phyloP scores from a whole-genome alignment of 1,140 invertebrate genomes.

The Cataglyphis hispanica region DNA sequence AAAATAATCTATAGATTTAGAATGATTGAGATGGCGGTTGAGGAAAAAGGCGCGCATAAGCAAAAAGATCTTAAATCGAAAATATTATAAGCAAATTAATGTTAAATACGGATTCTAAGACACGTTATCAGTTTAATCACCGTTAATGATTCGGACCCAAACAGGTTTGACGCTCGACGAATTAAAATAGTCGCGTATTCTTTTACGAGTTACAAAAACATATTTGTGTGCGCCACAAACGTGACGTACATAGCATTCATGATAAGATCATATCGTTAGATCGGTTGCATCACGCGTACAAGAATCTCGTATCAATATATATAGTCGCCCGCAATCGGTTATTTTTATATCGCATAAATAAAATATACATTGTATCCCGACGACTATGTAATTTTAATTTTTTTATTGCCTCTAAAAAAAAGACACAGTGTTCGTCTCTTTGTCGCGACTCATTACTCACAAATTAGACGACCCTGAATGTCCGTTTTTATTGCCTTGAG shows the following conservation, averaged over 20 bases:
- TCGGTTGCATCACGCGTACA: slow-evolving; percentile 12
- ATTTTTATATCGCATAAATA: slow-evolving; percentile 24
- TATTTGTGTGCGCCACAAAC: background rate
- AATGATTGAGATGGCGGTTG: background rate
- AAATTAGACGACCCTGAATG: slow-evolving; percentile 25
- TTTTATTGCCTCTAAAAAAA: slow-evolving; percentile 5
- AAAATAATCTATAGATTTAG: background rate
- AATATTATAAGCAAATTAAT: background rate
- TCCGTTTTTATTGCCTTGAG: slow-evolving; percentile 6
- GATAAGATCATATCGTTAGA: slow-evolving; percentile 25
- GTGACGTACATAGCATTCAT: slow-evolving; percentile 11
- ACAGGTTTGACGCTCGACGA: slow-evolving; percentile 6
- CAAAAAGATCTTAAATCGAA: background rate
- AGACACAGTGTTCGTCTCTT: background rate
- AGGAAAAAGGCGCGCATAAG: background rate
- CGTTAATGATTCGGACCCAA: slow-evolving; percentile 8
- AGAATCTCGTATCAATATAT: background rate
- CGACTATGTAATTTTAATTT: slow-evolving; percentile 34
- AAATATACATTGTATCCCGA: background rate
- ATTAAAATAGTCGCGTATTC: slow-evolving; percentile 16
- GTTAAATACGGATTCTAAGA: background rate
- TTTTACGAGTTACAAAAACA: slow-evolving; percentile 3
- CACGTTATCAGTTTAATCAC: slow-evolving; percentile 23
- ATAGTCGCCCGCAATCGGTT: slow-evolving; percentile 2
- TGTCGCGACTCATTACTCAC: slow-evolving; percentile 4